phyloP scores from a whole-genome alignment of 2,113 vertebrate species.

The Myxocyprinus asiaticus region DNA sequence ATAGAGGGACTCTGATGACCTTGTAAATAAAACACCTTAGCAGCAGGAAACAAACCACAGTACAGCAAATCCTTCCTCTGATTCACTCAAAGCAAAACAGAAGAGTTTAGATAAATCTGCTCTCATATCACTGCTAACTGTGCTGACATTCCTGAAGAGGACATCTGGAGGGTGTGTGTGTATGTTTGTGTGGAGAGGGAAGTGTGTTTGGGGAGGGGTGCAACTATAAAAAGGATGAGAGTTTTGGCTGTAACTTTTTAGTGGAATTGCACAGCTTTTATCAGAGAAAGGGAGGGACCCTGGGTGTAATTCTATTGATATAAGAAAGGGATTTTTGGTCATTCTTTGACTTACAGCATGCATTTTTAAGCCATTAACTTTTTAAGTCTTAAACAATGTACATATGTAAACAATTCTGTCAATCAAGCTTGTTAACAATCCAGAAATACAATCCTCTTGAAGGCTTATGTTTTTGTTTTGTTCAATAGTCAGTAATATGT shows the following conservation, averaged over 20 bases:
- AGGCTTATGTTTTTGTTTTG: too few species aligned
- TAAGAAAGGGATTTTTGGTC: background rate
- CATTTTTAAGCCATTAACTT: background rate
- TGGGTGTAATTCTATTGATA: conserved; percentile 14
- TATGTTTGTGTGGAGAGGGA: background rate
- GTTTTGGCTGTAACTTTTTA: conserved; percentile 16
- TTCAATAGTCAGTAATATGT: background rate
- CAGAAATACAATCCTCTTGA: too few species aligned
- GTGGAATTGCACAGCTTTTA: conserved; percentile 14
- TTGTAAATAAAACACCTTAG: conserved; percentile 26
- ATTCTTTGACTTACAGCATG: background rate
- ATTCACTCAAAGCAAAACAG: conserved; percentile 45
- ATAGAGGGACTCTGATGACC: background rate
- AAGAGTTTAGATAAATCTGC: conserved; percentile 55
- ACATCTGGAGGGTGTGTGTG: conserved; percentile 49
- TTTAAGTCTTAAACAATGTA: background rate
- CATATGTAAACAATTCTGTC: background rate
- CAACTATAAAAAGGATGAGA: conserved; percentile 28
- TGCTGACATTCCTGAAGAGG: conserved; percentile 59
- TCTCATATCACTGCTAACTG: conserved; percentile 59
- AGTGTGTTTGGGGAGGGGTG: conserved; percentile 2
- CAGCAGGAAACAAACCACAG: conserved; percentile 14
- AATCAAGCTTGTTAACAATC: too few species aligned
- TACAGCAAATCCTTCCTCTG: conserved; percentile 55
- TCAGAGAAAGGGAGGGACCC: conserved; percentile 17